Percentiles rank a stretch among this genome's conserved stretches.
These are phyloP conservation scores for Cremastinae sp. DNA, from an alignment of 2,888 invertebrate genomes.

Conservation along the genomic window DNA sequence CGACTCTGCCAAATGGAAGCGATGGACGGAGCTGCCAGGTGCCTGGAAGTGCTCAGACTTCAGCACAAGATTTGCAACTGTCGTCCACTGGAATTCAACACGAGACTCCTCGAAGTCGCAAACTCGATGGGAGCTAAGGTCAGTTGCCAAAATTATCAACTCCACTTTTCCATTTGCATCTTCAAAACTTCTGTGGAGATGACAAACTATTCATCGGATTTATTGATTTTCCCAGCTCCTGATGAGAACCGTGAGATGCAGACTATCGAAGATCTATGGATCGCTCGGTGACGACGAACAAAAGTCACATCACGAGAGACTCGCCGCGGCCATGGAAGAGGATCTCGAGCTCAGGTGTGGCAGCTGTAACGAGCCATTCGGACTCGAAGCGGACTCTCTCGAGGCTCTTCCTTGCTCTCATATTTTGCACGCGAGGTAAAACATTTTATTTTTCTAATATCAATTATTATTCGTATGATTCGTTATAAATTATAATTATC, in stretches of 20 bases:
- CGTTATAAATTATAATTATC: too few relatives aligned
- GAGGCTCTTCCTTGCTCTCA: slow-evolving; percentile 93
- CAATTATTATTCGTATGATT: too few relatives aligned
- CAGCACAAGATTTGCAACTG: slow-evolving; percentile 94
- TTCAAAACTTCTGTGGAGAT: not conserved
- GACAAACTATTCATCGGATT: not conserved
- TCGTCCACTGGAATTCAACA: slow-evolving; percentile 92
- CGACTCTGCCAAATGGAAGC: slow-evolving; percentile 94
- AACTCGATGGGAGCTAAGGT: slow-evolving; percentile 94
- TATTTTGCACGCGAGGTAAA: slow-evolving; percentile 90
- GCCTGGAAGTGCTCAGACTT: slow-evolving; percentile 87
- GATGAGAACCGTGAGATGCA: slow-evolving; percentile 89
- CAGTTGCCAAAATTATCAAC: slow-evolving; percentile 51
- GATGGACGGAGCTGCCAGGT: slow-evolving; percentile 93
- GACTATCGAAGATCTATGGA: slow-evolving; percentile 90
- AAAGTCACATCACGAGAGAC: slow-evolving; percentile 87
- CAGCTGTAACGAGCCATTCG: slow-evolving; percentile 89
- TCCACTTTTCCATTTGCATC: not conserved
- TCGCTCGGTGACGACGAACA: slow-evolving; percentile 91
- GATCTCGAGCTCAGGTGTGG: slow-evolving; percentile 91
- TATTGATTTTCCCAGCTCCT: slow-evolving; percentile 82
- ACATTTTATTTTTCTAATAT: not conserved
- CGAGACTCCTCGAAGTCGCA: slow-evolving; percentile 90
- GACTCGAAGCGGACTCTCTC: slow-evolving; percentile 86
- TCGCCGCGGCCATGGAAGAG: slow-evolving; percentile 84